Conservation (phyloP, 1,140 invertebrate genomes). For the Venustaconcha ellipsiformis region DNA sequence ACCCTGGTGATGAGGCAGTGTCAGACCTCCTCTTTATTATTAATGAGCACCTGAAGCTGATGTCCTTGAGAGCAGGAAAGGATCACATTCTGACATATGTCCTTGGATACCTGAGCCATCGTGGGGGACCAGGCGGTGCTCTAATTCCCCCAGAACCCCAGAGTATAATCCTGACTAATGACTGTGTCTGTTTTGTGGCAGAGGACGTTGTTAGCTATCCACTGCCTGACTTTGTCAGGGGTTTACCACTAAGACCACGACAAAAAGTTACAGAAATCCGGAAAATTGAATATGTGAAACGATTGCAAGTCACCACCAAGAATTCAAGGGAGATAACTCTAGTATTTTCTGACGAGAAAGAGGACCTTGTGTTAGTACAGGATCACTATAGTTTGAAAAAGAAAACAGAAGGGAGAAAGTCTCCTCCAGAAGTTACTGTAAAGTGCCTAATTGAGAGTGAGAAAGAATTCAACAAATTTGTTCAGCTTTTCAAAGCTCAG, state of each 20-base stretch:
- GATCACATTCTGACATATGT: conserved; percentile 53
- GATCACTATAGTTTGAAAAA: conserved; percentile 57
- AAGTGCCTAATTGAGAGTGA: conserved; percentile 53
- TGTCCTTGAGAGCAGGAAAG: conserved; percentile 21
- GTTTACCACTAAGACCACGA: conserved; percentile 55
- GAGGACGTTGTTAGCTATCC: conserved; percentile 66
- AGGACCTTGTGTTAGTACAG: conserved; percentile 60
- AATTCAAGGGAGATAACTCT: conserved; percentile 48
- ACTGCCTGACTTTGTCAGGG: conserved; percentile 64
- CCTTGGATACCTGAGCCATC: conserved; percentile 44
- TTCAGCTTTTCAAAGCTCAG: conserved; percentile 55
- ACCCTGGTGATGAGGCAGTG: conserved; percentile 63
- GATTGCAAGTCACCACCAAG: conserved; percentile 38
- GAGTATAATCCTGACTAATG: conserved; percentile 60
- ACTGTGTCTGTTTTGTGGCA: conserved; percentile 52
- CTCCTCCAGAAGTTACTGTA: conserved; percentile 49
- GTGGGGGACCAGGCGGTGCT: conserved; percentile 23
- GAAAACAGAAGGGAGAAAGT: conserved; percentile 32
- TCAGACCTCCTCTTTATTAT: conserved; percentile 61
- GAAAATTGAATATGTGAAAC: conserved; percentile 57
- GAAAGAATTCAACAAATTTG: conserved; percentile 56
- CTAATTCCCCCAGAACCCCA: conserved; percentile 37
- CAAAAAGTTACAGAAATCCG: conserved; percentile 55
- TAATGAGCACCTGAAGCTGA: conserved; percentile 38
- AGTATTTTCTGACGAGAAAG: conserved; percentile 61